Evolutionary conservation across 2,888 invertebrate genomes (phyloP), one percentile per base, ranked within the genome.

Genomic region (Clunio marinus): DNA sequence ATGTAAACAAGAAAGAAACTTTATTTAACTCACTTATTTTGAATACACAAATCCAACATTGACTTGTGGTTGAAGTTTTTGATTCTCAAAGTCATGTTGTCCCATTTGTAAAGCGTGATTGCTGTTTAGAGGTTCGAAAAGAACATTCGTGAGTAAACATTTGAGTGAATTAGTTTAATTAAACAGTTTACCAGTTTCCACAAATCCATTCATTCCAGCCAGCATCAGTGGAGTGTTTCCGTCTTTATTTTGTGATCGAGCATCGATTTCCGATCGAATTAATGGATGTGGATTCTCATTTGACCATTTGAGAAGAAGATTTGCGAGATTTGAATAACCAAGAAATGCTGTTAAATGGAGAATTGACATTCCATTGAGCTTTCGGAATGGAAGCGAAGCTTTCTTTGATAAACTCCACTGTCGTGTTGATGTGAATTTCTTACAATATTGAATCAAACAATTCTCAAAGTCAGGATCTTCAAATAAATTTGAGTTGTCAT

Each of bases 201-300:
- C 25, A n/a, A 15, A 45, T 3, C 63, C 55, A 24, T 66, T 66
- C 8, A 27, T 27, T 7, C 28, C 46, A 10, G 66, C 66, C 10
- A 55, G 17, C 55, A 55, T 27, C 81, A 98, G 82, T 67, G 97
- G 96, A 3, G 96, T 96, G 74, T 87, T 90, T 69, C 95, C 94
- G 74, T 93, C 89, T 71, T 88, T 86, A 78, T 97, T 96, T 74
- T 91, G 88, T 72, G 91, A 89, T 69, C 93, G 83, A 69, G 95
- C 90, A 81, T 96, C 94, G 46, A 97, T 90, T 82, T 97, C 96
- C 27, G 90, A 88, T 77, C 94, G 93, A 70, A 96, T 81, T 63
- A 93, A 85, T 71, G 89, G 82, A 73, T 92, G 93, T 45, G 88
- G 89, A 79, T 93, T 95, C 78, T 95, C 94, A 32, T 90, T 85